phyloP scores from a whole-genome alignment of 1,140 invertebrate genomes.

The Akabosia matsudoensis region DNA sequence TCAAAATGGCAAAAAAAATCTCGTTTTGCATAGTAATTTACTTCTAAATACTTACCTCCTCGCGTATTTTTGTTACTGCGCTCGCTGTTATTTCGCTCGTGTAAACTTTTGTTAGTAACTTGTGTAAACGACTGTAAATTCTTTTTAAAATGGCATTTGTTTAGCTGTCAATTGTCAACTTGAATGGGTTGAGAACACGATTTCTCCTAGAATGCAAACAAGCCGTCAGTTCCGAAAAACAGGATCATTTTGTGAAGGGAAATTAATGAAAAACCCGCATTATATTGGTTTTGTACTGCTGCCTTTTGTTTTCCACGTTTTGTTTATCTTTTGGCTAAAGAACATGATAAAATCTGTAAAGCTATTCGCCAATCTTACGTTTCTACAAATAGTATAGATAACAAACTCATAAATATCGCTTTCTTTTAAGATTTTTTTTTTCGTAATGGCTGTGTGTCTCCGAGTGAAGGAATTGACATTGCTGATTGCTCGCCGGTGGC shows the following conservation, averaged over 20 bases:
- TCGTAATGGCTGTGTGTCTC: too few relatives aligned
- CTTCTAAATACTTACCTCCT: neutral
- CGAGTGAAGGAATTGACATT: neutral
- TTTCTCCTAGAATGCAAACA: neutral
- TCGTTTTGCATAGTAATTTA: neutral
- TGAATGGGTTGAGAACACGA: neutral
- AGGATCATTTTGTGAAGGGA: neutral
- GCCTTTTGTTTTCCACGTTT: neutral
- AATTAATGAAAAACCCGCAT: neutral
- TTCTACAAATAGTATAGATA: too few relatives aligned
- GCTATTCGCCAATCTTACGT: too few relatives aligned
- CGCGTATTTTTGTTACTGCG: neutral
- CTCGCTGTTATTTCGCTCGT: too few relatives aligned
- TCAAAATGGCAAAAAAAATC: neutral
- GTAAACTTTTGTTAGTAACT: too few relatives aligned
- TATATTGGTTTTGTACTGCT: neutral
- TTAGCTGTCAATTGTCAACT: neutral
- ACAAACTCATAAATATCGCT: too few relatives aligned
- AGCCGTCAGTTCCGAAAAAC: neutral
- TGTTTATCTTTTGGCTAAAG: too few relatives aligned
- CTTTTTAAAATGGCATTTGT: neutral
- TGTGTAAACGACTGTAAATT: neutral
- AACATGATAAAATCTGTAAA: too few relatives aligned
- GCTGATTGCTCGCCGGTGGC: neutral
- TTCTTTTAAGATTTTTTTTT: too few relatives aligned